A percentile compares a stretch with the other conserved stretches of the same genome.
phyloP scores from a whole-genome alignment of 2,113 vertebrate genomes.

The Pollimyrus isidori region DNA sequence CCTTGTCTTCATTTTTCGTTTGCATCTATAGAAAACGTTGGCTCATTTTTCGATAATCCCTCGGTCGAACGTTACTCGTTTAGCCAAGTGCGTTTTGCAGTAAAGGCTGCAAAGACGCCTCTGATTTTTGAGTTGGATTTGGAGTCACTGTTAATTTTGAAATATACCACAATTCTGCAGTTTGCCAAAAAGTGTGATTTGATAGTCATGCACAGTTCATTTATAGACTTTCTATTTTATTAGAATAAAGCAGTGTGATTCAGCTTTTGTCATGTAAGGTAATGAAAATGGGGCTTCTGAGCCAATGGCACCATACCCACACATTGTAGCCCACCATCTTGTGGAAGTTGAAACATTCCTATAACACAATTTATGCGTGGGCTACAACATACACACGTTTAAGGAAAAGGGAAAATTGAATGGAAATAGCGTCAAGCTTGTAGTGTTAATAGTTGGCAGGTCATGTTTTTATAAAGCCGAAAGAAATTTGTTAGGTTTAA shows the following conservation, averaged over 20 bases:
- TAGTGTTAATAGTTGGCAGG: neutral
- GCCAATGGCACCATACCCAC: constrained; percentile 5
- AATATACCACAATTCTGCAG: neutral
- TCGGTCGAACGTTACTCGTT: neutral
- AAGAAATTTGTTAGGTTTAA: neutral
- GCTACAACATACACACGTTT: neutral
- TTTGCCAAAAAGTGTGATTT: neutral
- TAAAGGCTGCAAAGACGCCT: neutral
- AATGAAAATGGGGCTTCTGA: neutral
- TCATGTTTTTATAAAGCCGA: neutral
- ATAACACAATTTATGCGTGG: neutral
- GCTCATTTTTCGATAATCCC: neutral
- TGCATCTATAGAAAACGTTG: neutral
- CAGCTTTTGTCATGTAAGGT: neutral
- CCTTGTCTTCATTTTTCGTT: neutral
- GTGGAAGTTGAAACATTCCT: constrained; percentile 5
- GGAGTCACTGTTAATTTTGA: neutral
- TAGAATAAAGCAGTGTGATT: neutral
- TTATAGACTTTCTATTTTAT: neutral
- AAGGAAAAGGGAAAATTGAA: neutral
- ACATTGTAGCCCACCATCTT: constrained; percentile 18
- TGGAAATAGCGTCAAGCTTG: neutral
- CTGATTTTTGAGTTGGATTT: neutral
- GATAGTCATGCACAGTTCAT: neutral
- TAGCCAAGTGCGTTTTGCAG: neutral